These are phyloP conservation scores for Toxostoma redivivum DNA, from an alignment of 2,113 vertebrate species.

Conservation along the genomic window DNA sequence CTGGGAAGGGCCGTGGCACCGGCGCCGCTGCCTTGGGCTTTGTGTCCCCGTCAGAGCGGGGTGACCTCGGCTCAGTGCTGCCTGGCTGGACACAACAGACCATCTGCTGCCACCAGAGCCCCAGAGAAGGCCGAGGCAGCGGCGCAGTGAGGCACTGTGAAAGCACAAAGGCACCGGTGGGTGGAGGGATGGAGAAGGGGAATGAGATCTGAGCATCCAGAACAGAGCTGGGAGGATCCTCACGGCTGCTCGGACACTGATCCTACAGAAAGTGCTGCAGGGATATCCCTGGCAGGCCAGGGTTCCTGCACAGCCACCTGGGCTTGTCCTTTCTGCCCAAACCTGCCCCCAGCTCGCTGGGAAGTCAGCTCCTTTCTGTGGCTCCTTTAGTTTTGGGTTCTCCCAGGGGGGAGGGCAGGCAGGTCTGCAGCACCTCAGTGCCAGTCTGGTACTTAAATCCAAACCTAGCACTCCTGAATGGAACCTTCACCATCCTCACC, in stretches of 20 bases:
- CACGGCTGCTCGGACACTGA: neutral
- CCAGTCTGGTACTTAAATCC: neutral
- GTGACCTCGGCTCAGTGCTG: neutral
- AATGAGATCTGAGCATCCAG: neutral
- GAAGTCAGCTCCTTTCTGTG: accelerated
- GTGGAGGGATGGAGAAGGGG: neutral
- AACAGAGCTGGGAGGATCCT: neutral
- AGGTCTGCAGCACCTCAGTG: neutral
- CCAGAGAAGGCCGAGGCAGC: neutral
- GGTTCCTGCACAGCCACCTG: neutral
- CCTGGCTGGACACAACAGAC: neutral
- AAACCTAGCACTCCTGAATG: neutral
- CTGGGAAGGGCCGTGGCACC: neutral
- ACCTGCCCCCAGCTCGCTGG: accelerated
- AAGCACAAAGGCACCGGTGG: neutral
- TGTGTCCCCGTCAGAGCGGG: neutral
- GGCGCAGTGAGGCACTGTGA: neutral
- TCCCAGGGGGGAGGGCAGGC: neutral
- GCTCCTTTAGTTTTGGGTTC: neutral
- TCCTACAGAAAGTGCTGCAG: neutral
- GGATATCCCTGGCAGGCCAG: neutral
- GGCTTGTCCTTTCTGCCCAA: neutral
- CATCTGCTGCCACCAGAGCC: conserved; percentile 16
- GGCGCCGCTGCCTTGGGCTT: neutral
- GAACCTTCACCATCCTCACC: neutral